Conservation (phyloP, 2,888 invertebrate species). For the Aphidius colemani region DNA sequence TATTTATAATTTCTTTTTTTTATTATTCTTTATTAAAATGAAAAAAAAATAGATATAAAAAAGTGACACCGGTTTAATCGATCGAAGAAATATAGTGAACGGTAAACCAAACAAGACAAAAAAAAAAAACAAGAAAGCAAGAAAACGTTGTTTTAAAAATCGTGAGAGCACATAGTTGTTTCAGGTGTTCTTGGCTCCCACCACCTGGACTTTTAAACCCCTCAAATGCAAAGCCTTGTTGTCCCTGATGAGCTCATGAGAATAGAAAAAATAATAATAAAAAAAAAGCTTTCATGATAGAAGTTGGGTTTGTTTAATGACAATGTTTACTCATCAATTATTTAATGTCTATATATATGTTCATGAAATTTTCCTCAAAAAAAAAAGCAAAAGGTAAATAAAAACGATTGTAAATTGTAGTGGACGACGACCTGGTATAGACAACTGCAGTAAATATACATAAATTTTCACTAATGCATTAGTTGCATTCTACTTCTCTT, state of each 20-base stretch:
- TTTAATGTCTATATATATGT: not conserved
- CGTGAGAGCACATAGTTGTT: slow-evolving; percentile 39
- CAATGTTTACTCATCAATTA: slow-evolving; percentile 14
- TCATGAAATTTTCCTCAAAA: not conserved
- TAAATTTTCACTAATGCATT: too few species aligned
- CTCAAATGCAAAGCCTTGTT: slow-evolving; percentile 1
- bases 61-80: not conserved
- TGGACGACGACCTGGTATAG: too few species aligned
- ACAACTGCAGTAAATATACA: too few species aligned
- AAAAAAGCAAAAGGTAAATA: not conserved
- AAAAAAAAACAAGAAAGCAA: not conserved
- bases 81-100: not conserved
- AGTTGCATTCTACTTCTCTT: not conserved
- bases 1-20: not conserved
- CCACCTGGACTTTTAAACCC: not conserved
- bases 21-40: not conserved
- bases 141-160: slow-evolving; percentile 32
- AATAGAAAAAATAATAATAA: not conserved
- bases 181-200: slow-evolving; percentile 42
- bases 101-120: slow-evolving; percentile 1
- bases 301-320: not conserved
- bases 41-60: slow-evolving; percentile 6
- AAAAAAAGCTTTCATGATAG: not conserved
- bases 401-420: too few species aligned
- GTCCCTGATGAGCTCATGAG: slow-evolving; percentile 11